Percentiles rank a stretch among this genome's conserved stretches.
These are phyloP conservation scores for Erebia epiphron DNA, from an alignment of 2,888 invertebrate species.

Conservation along the genomic window DNA sequence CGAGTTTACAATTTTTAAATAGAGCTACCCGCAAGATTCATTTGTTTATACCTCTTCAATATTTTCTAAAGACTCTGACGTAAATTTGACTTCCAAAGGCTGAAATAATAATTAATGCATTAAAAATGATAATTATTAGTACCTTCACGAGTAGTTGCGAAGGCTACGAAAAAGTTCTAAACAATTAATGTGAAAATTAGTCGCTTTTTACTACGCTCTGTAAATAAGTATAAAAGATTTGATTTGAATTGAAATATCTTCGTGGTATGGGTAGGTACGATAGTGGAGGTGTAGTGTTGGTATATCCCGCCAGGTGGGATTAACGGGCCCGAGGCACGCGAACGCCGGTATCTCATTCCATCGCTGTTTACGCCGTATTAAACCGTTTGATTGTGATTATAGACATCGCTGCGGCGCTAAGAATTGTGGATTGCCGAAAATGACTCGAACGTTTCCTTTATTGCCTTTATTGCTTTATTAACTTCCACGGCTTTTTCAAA, in stretches of 20 bases:
- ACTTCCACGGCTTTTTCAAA: slow-evolving; percentile 18
- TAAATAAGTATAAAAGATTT: slow-evolving; percentile 30
- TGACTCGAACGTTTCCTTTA: slow-evolving; percentile 32
- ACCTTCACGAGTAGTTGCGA: too few species aligned
- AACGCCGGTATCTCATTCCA: slow-evolving; percentile 67
- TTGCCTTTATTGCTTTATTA: slow-evolving; percentile 28
- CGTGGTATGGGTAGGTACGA: slow-evolving; percentile 40
- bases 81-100: too few species aligned
- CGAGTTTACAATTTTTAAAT: background rate
- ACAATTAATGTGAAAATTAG: too few species aligned
- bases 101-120: too few species aligned
- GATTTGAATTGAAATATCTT: slow-evolving; percentile 49
- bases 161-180: too few species aligned
- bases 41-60: too few species aligned
- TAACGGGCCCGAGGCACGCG: slow-evolving; percentile 71
- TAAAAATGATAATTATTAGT: too few species aligned
- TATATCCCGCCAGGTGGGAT: slow-evolving; percentile 52
- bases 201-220: too few species aligned
- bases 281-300: slow-evolving; percentile 43
- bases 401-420: slow-evolving; percentile 49
- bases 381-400: slow-evolving; percentile 78
- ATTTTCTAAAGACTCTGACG: too few species aligned
- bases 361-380: slow-evolving; percentile 77
- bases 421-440: slow-evolving; percentile 40
- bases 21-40: too few species aligned